A percentile compares a stretch with the other conserved stretches of the same genome.
Conservation (phyloP, 2,888 invertebrate species). For the Odontothrips loti region DNA sequence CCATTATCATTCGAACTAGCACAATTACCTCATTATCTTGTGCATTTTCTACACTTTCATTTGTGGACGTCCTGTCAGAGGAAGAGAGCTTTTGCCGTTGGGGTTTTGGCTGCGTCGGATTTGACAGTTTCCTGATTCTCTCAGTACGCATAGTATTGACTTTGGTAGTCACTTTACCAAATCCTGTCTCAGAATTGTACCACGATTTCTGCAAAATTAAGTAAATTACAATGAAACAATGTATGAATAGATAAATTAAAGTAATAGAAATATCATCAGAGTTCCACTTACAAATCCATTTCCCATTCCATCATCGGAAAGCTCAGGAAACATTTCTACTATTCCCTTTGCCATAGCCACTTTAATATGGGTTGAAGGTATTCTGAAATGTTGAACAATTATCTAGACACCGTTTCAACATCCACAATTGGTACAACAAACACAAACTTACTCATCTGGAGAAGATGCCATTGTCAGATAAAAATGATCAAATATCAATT, state of each 20-base stretch:
- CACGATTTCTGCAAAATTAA: not conserved
- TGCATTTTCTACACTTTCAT: too few relatives aligned
- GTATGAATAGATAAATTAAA: not conserved
- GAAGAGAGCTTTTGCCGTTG: too few relatives aligned
- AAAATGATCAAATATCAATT: not conserved
- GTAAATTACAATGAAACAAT: not conserved
- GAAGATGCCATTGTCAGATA: not conserved
- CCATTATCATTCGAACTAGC: too few relatives aligned
- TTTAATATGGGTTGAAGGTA: not conserved
- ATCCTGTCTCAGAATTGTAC: too few relatives aligned
- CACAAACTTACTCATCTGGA: not conserved
- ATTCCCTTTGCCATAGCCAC: not conserved
- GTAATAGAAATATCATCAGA: not conserved
- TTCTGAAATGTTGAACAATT: not conserved
- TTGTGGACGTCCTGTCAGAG: too few relatives aligned
- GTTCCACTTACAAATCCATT: not conserved
- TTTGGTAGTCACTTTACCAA: too few relatives aligned
- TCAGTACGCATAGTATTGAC: too few relatives aligned
- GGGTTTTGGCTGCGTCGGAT: too few relatives aligned
- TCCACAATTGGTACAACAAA: not conserved
- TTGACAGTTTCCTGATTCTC: too few relatives aligned
- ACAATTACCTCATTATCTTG: too few relatives aligned
- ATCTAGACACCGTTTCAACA: not conserved
- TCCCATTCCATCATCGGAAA: not conserved
- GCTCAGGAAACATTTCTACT: not conserved